A percentile compares a stretch with the other conserved stretches of the same genome.
Evolutionary conservation across 2,888 invertebrate species (phyloP).

Genomic region (Erpobdella octoculata): DNA sequence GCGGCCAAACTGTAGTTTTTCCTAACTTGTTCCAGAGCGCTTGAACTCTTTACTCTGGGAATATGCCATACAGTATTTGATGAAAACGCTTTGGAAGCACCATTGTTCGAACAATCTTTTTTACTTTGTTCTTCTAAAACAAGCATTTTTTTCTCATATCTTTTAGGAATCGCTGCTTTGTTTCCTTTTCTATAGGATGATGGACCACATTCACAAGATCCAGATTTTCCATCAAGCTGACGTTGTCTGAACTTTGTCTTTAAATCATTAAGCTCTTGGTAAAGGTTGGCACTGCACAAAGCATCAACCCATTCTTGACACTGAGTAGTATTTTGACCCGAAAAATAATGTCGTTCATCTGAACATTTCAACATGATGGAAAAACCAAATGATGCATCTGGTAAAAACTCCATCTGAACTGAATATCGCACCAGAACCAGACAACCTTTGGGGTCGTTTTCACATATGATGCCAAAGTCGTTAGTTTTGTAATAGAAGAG

Average conservation of each 20-base stretch:
- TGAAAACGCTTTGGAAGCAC: too few species aligned
- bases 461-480: slow-evolving; percentile 17
- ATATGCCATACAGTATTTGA: not conserved
- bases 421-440: slow-evolving; percentile 27
- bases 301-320: slow-evolving; percentile 30
- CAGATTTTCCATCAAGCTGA: not conserved
- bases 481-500: slow-evolving; percentile 32
- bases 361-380: slow-evolving; percentile 27
- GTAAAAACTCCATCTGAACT: slow-evolving; percentile 13
- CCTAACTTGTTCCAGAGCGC: slow-evolving; percentile 14
- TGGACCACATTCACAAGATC: not conserved
- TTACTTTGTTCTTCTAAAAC: not conserved
- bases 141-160: slow-evolving; percentile 1
- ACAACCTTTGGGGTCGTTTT: slow-evolving; percentile 28
- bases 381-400: slow-evolving; percentile 30
- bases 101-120: not conserved
- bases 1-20: slow-evolving; percentile 17
- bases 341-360: slow-evolving; percentile 30
- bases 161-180: slow-evolving; percentile 1
- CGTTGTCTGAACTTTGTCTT: not conserved
- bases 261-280: not conserved
- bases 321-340: slow-evolving; percentile 15
- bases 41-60: slow-evolving; percentile 6
- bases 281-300: slow-evolving; percentile 12
- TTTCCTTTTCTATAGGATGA: not conserved